Conservation (phyloP, 2,113 vertebrate genomes). For the Hippoglossus stenolepis region DNA sequence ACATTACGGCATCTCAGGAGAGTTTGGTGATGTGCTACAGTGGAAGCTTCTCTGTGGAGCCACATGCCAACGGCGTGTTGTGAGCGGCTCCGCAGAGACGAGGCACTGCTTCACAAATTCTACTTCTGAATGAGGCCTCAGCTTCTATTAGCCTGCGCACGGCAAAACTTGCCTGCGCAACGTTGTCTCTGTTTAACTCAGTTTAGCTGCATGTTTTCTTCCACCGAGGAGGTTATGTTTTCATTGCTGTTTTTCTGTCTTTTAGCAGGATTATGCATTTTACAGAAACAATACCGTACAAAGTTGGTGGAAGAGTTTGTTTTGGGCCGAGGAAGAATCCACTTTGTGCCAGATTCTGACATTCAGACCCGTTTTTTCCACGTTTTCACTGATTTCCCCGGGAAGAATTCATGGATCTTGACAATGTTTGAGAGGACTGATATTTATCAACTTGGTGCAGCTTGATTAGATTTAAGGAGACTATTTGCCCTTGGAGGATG, state of each 20-base stretch:
- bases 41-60: background rate
- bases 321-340: too few relatives aligned
- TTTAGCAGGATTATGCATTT: background rate
- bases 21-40: conserved; percentile 2
- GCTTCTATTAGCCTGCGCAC: background rate
- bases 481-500: too few relatives aligned
- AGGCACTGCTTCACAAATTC: background rate
- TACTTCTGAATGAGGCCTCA: background rate
- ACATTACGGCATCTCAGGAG: conserved; percentile 22
- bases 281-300: too few relatives aligned
- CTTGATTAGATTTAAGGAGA: too few relatives aligned
- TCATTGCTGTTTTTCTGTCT: background rate
- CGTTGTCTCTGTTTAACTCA: too few relatives aligned
- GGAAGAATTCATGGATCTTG: too few relatives aligned
- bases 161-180: background rate
- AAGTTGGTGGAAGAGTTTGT: too few relatives aligned
- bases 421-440: too few relatives aligned
- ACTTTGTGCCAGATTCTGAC: too few relatives aligned
- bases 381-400: too few relatives aligned
- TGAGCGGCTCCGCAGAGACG: background rate
- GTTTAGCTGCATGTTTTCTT: background rate
- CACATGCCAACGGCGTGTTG: background rate
- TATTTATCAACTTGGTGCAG: too few relatives aligned
- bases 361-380: too few relatives aligned
- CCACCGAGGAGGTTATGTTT: background rate